Percentiles rank a stretch among this genome's conserved stretches.
Conservation (phyloP, 1,140 invertebrate species). For the Drosophila dunni region DNA sequence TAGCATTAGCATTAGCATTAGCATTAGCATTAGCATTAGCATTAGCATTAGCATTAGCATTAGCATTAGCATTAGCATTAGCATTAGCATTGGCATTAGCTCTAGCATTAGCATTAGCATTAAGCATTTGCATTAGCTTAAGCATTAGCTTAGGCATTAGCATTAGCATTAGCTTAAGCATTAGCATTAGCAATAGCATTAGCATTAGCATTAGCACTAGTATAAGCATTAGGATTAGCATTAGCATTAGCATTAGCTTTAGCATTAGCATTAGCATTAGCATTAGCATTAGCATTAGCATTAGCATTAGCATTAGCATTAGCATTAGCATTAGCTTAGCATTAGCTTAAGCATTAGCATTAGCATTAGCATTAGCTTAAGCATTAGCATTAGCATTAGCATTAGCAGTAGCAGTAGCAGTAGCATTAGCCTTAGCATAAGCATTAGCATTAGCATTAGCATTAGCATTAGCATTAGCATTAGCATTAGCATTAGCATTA, state of each 20-base stretch:
- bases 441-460: too few relatives aligned
- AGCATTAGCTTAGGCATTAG: background rate
- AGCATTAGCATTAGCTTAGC: too few relatives aligned
- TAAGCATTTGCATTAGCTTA: background rate
- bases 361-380: background rate
- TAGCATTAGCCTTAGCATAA: too few relatives aligned
- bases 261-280: background rate
- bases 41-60: background rate
- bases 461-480: too few relatives aligned
- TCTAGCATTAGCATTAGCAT: background rate
- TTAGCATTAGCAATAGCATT: background rate
- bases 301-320: background rate
- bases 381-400: background rate
- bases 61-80: background rate
- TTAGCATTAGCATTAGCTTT: background rate
- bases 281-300: background rate
- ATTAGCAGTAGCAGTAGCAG: too few relatives aligned
- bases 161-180: background rate
- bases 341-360: background rate
- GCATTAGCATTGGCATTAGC: background rate
- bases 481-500: too few relatives aligned
- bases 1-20: background rate
- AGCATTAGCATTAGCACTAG: background rate
- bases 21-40: background rate
- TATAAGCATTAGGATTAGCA: background rate